Conservation (phyloP, 2,113 vertebrate species). For the Sturnus vulgaris region DNA sequence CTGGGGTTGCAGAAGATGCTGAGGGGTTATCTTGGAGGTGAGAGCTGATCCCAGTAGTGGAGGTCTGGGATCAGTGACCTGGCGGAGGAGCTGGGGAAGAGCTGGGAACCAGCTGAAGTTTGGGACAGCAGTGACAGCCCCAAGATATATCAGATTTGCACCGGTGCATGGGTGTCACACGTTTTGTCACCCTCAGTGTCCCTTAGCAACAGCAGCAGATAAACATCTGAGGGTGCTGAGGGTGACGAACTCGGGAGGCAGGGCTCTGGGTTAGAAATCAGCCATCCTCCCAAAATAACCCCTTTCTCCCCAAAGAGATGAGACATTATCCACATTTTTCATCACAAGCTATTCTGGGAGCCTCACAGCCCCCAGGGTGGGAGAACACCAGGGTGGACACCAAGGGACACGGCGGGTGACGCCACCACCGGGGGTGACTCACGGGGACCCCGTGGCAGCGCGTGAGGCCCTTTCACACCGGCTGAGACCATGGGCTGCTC, state of each 20-base stretch:
- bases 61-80: background rate
- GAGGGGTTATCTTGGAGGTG: background rate
- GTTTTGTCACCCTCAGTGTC: background rate
- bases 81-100: fast-evolving
- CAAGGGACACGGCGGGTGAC: background rate
- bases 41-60: background rate
- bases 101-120: fast-evolving
- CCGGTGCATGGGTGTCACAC: fast-evolving
- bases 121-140: background rate
- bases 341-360: background rate
- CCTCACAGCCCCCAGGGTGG: background rate
- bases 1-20: background rate
- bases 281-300: background rate
- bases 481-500: background rate
- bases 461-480: background rate
- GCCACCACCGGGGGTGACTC: background rate
- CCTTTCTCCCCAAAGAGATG: fast-evolving
- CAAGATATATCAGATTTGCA: fast-evolving
- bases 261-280: background rate
- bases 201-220: background rate
- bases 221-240: background rate
- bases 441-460: background rate
- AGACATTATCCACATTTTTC: background rate
- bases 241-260: fast-evolving
- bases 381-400: background rate